Conservation (phyloP, 2,797 vertebrate species). For the Hippoglossus hippoglossus region DNA sequence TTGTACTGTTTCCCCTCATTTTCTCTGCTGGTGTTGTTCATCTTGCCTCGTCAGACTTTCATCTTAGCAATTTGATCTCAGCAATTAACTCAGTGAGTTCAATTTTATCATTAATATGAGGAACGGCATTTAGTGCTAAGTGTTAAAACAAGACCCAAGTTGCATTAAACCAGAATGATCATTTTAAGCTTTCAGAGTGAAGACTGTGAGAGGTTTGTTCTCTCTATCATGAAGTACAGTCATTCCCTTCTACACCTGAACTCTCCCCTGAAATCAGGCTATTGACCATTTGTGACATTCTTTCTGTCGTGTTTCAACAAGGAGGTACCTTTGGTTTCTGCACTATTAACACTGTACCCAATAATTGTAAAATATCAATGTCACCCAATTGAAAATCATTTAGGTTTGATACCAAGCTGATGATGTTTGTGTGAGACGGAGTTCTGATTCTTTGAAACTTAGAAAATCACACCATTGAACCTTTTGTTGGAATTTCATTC, state of each 20-base stretch:
- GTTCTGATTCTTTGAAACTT: constrained; percentile 8
- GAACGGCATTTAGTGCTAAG: neutral
- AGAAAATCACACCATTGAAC: neutral
- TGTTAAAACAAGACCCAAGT: constrained; percentile 7
- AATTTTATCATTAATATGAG: constrained; percentile 8
- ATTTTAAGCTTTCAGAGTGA: neutral
- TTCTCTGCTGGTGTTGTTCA: neutral
- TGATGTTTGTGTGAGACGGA: neutral
- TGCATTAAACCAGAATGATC: constrained; percentile 19
- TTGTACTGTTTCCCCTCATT: neutral
- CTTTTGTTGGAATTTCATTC: neutral
- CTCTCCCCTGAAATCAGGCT: neutral
- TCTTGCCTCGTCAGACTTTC: neutral
- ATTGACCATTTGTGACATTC: neutral
- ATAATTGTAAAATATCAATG: constrained; percentile 20
- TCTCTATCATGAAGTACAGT: neutral
- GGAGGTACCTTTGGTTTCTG: constrained; percentile 6
- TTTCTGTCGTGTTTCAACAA: constrained; percentile 9
- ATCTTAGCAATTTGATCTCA: neutral
- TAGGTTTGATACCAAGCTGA: neutral
- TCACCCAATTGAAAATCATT: constrained; percentile 2
- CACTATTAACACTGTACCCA: constrained; percentile 15
- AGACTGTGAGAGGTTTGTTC: neutral
- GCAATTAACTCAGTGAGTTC: neutral
- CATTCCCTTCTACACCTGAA: neutral